Base-by-base conservation (phyloP, 2,797 vertebrate genomes). In the Ceryle rudis region DNA sequence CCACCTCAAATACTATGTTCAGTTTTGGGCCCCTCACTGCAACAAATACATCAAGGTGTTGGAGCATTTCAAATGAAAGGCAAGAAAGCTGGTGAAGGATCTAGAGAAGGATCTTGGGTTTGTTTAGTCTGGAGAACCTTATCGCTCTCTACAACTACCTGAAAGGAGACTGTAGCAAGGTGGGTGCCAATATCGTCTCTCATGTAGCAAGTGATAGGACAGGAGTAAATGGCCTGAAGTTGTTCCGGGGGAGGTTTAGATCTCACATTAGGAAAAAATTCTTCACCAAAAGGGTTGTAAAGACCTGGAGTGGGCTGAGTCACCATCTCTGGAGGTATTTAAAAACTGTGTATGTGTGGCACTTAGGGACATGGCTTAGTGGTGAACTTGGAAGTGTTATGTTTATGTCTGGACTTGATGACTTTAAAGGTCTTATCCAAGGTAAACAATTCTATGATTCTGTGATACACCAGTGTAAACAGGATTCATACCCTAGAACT, bases 371-470 rank as follows among this genome's bases (percentile, higher is more conserved):
- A 28, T 8, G 31, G 11, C 17, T 51, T 31, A 31, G 9, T 17
- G 15, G 33, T 37, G 23, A 19, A 46, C 54, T 6, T 72, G 37
- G 29, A 47, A 72, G 9, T 0, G 0, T 31, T 33, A 37, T 14
- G 4, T 5, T 81, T 47, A 47, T 0, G 0, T 11, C 8, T 58
- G 33, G 33, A 39, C 42, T 49, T 18, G 41, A 69, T n/a, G 61
- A 73, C 25, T 16, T 42, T 37, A 23, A 47, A 58, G 13, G 17
- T 33, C 15, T 54, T 65, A 87, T 83, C 58, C 21, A 57, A 22
- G 5, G 35, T 9, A 64, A 92, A 25, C 16, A 25, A 49, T 54
- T 60, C 41, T 29, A 8, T 54, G 49, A 25, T 35, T 86, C 71
- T 67, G 10, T 37, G 6, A 52, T 33, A 85, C 8, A 6, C n/a